Percentiles rank a stretch among this genome's conserved stretches.
phyloP scores from a whole-genome alignment of 92 coral and sea anemone species.

The Epizoanthus scotinus region DNA sequence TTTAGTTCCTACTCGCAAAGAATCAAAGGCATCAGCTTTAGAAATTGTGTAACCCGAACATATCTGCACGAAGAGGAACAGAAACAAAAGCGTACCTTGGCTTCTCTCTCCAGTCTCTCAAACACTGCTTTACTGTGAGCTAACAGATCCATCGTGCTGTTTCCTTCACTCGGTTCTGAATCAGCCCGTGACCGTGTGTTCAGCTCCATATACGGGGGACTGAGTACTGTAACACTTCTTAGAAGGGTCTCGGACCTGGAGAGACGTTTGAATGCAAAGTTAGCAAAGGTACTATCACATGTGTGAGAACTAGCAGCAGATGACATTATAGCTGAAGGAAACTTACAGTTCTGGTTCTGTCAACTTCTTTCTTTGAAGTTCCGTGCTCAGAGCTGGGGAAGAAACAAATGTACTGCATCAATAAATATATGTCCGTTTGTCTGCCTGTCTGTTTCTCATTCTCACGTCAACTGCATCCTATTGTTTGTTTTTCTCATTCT shows the following conservation, averaged over 20 bases:
- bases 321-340: not conserved
- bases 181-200: slow-evolving; percentile 2
- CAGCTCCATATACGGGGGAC: slow-evolving; percentile 25
- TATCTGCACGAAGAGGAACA: not conserved
- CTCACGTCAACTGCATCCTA: no score
- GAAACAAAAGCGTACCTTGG: not conserved
- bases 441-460: no score
- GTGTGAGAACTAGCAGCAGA: no score
- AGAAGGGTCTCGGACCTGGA: slow-evolving; percentile 35
- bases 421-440: no score
- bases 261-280: not conserved
- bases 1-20: no score
- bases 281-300: no score
- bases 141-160: slow-evolving; percentile 30
- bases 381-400: slow-evolving; percentile 30
- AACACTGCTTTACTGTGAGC: slow-evolving; percentile 40
- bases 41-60: no score
- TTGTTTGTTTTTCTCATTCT: no score
- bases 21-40: no score
- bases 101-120: slow-evolving; percentile 34
- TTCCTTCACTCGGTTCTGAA: slow-evolving; percentile 20
- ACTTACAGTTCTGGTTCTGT: slow-evolving; percentile 35
- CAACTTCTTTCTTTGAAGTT: slow-evolving; percentile 34
- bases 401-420: not conserved
- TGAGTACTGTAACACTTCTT: not conserved